These are phyloP conservation scores for Apocheima hispidaria DNA, from an alignment of 2,888 invertebrate genomes.

Conservation along the genomic window DNA sequence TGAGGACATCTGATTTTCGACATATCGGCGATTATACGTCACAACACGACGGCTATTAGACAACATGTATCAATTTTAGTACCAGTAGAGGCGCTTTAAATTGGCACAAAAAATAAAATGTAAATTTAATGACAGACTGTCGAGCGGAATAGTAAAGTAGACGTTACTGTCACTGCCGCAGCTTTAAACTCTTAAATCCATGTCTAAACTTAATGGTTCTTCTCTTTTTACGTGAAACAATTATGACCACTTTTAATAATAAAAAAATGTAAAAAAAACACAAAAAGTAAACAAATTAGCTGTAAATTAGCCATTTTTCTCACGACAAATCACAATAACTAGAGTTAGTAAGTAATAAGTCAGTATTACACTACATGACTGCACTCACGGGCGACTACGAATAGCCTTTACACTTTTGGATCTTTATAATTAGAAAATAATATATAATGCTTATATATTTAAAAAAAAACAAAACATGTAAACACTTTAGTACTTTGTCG, in stretches of 20 bases:
- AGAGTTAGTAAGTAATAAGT: conserved; percentile 47
- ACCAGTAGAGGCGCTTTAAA: no score
- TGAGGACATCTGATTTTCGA: no score
- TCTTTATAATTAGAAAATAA: conserved; percentile 32
- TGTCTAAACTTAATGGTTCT: no score
- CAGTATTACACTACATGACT: conserved; percentile 63
- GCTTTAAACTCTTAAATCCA: no score
- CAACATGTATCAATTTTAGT: no score
- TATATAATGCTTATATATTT: conserved; percentile 20
- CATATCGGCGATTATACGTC: no score
- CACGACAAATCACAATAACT: conserved; percentile 59
- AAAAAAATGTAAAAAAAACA: background rate
- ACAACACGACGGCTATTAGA: no score
- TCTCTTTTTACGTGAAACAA: background rate
- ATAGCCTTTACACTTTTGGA: conserved; percentile 34
- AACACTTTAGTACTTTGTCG: conserved; percentile 2
- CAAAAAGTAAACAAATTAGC: conserved; percentile 49
- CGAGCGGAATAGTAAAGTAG: no score
- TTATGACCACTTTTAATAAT: background rate
- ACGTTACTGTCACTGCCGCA: no score
- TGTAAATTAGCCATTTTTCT: conserved; percentile 63
- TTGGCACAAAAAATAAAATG: no score
- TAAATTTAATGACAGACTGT: no score
- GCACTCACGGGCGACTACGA: conserved; percentile 44
- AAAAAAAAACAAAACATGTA: conserved; percentile 13